Conservation (phyloP, 2,888 invertebrate genomes). For the Lacanobia wlatinum region DNA sequence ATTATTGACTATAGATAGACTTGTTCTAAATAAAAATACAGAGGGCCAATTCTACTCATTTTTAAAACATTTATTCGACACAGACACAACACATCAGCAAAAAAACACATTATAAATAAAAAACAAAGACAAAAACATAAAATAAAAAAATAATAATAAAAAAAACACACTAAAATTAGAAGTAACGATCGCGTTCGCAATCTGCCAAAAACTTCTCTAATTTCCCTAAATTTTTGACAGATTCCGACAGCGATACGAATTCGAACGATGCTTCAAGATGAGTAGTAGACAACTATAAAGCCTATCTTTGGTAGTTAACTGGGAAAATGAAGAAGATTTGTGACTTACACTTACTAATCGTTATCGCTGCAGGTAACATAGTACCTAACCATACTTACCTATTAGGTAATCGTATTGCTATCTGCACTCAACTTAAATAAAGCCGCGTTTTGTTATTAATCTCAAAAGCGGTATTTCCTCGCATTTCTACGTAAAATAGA, state of each 20-base stretch:
- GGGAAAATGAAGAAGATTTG: background rate
- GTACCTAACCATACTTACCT: background rate
- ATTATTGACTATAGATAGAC: background rate
- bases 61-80: background rate
- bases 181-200: too few relatives aligned
- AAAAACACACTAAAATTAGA: too few relatives aligned
- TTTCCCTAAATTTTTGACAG: too few relatives aligned
- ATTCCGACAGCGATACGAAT: too few relatives aligned
- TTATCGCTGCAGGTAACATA: slow-evolving; percentile 11
- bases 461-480: slow-evolving; percentile 54
- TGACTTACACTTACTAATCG: background rate
- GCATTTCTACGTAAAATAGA: slow-evolving; percentile 73
- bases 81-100: too few relatives aligned
- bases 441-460: slow-evolving; percentile 42
- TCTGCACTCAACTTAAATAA: slow-evolving; percentile 36
- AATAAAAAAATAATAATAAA: too few relatives aligned
- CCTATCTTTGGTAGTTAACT: background rate
- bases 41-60: background rate
- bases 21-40: background rate
- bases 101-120: too few relatives aligned
- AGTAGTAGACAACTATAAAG: too few relatives aligned
- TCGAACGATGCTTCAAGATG: too few relatives aligned
- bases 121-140: too few relatives aligned
- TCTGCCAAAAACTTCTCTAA: too few relatives aligned
- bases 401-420: slow-evolving; percentile 30